Evolutionary conservation across 2,797 vertebrate species (phyloP).

Genomic region (Tokudaia tokunoshimensis): DNA sequence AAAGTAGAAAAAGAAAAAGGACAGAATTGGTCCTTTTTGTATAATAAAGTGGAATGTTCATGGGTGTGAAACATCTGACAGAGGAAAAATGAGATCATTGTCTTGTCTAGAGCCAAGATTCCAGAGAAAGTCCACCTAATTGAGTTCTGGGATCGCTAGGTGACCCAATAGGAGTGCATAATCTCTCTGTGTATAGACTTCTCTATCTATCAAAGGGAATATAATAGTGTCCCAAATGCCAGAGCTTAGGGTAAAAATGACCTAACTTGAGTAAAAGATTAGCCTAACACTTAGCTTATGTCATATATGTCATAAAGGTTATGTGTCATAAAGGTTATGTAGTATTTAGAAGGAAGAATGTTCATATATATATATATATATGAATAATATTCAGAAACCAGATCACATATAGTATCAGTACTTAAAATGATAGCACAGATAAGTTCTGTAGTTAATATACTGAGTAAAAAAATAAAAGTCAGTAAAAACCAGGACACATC

Average conservation of each 20-base stretch:
- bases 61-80: fast-evolving
- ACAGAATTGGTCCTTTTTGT: neutral
- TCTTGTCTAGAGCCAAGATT: fast-evolving
- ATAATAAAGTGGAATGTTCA: neutral
- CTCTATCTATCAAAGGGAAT: neutral
- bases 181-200: neutral
- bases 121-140: too few species aligned
- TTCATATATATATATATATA: neutral
- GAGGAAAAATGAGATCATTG: neutral
- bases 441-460: neutral
- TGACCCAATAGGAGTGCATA: neutral
- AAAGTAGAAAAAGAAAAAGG: neutral
- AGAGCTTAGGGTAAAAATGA: neutral
- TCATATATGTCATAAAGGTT: neutral
- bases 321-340: neutral
- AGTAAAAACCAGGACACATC: neutral
- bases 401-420: neutral
- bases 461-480: neutral
- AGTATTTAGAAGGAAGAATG: neutral
- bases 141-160: neutral
- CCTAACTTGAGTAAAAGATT: neutral
- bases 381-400: neutral
- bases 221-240: neutral
- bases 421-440: neutral
- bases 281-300: neutral